These are phyloP conservation scores for Ardeotis arabs DNA, from an alignment of 2,113 vertebrate species.

Conservation along the genomic window DNA sequence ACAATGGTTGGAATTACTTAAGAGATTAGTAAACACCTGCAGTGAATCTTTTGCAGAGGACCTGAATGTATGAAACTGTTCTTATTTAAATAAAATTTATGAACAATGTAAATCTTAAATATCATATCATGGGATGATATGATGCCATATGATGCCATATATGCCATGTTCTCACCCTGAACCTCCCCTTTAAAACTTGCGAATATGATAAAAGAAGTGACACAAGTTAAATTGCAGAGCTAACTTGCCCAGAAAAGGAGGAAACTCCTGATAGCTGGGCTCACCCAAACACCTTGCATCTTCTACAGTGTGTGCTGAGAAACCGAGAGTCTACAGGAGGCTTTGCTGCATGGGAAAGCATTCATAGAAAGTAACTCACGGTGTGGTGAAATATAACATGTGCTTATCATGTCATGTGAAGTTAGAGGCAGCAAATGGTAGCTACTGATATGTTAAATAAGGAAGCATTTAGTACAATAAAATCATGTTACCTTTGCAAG, in stretches of 20 bases:
- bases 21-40: neutral
- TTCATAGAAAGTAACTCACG: neutral
- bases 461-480: neutral
- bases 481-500: neutral
- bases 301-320: neutral
- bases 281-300: rapidly evolving
- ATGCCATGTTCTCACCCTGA: too few species aligned
- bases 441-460: neutral
- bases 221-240: neutral
- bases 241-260: neutral
- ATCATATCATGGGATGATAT: neutral
- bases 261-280: neutral
- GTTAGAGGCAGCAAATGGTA: neutral
- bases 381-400: neutral
- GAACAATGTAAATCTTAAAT: neutral
- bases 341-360: neutral
- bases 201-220: neutral
- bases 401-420: neutral
- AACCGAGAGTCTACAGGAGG: neutral
- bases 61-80: neutral
- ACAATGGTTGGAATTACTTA: neutral
- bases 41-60: neutral
- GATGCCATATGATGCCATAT: too few species aligned
- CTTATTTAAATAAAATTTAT: neutral
- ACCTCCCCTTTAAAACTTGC: neutral